Evolutionary conservation across 2,113 vertebrate species (phyloP), one percentile per base, ranked within the genome.

Genomic region (Camelus dromedarius): DNA sequence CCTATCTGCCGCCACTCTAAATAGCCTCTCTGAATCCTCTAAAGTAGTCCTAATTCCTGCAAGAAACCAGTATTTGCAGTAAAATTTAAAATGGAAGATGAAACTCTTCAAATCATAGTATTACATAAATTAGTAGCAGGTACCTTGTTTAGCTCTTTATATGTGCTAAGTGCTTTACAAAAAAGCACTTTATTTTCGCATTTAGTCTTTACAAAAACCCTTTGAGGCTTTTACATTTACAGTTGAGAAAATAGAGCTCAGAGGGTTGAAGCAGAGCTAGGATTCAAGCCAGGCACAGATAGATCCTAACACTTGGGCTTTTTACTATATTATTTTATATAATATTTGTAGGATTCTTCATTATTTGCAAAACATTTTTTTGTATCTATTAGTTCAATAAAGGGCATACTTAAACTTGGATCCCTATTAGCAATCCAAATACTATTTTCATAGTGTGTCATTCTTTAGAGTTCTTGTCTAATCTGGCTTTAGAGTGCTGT

Each of bases 161-260:
- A 72, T 82, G 18, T 72, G 19, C 14, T 76, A 72, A 93, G 28
- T 84, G 20, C 32, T 91, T 81, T 66, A 75, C 24, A 46, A 42
- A 48, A 48, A 62, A 35, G 5, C 52, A 54, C 38, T 58, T 56
- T 64, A 22, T 70, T 89, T 95, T 91, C 60, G 93, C 24, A 85
- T 42, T 95, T 64, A 58, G 4, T 64, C 30, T 79, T 83, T 96
- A 76, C 35, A 66, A 75, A 91, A 93, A 80, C 42, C 11, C 64
- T 81, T 81, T 72, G 66, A 97, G 73, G 42, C 69, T 84, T 93
- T 96, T 89, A 85, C 42, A 95, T 76, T 94, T 95, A 88, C 22
- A 89, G 42, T 82, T 83, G 85, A 58, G n/a, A 93, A 91, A 86
- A 80, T 48, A 82, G 62, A 62, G 16, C 10, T 85, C 24, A 42